These are phyloP conservation scores for Mus spicilegus DNA, from an alignment of 2,113 vertebrate species.

Conservation along the genomic window DNA sequence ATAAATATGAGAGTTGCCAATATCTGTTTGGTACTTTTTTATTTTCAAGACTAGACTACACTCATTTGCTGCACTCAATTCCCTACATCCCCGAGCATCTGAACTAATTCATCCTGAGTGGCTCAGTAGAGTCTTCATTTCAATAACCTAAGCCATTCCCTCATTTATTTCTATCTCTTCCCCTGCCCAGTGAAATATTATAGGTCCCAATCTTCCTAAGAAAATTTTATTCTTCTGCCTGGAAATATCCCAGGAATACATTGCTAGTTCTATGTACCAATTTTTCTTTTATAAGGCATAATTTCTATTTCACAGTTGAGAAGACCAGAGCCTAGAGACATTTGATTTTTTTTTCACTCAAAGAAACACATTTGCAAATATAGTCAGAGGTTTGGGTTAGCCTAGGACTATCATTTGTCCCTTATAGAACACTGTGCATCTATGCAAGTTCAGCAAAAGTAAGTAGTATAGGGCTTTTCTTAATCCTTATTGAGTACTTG, in stretches of 20 bases:
- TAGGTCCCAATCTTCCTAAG: neutral
- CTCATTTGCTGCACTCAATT: neutral
- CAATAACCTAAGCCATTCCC: neutral
- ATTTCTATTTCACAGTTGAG: conserved; percentile 29
- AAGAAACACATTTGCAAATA: conserved; percentile 1
- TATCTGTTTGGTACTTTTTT: neutral
- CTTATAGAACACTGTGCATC: neutral
- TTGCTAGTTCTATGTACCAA: neutral
- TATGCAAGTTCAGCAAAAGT: neutral
- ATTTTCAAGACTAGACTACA: neutral
- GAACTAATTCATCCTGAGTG: neutral
- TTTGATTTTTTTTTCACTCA: neutral
- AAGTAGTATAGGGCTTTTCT: neutral
- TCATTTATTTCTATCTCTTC: neutral
- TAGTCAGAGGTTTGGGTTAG: neutral
- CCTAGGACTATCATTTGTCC: neutral
- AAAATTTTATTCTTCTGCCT: neutral
- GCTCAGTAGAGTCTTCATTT: neutral
- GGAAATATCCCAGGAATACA: conserved; percentile 29
- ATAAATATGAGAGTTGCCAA: neutral
- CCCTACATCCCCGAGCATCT: neutral
- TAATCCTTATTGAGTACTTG: neutral
- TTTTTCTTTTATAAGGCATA: conserved; percentile 28
- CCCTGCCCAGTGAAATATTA: neutral
- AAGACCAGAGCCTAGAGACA: neutral